Evolutionary conservation across 2,888 invertebrate genomes (phyloP).

Genomic region (Mesochorus sp.): DNA sequence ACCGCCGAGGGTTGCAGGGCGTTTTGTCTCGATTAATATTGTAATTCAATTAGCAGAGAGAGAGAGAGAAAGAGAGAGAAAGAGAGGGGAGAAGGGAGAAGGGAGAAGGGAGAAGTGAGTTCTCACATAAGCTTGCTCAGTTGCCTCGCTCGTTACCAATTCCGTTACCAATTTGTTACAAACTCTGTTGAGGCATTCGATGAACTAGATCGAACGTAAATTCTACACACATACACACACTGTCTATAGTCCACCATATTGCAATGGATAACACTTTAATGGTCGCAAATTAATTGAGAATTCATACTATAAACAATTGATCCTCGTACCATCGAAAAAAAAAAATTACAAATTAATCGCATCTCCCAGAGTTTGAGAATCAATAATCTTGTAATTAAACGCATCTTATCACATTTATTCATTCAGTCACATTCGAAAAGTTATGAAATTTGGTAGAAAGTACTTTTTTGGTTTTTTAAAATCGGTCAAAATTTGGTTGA

Average conservation of each 20-base stretch:
- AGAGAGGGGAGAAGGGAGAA: neutral
- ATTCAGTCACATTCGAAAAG: too few relatives aligned
- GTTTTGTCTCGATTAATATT: slow-evolving; percentile 67
- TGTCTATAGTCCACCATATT: slow-evolving; percentile 30
- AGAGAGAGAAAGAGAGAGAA: slow-evolving; percentile 49
- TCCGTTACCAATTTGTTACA: slow-evolving; percentile 23
- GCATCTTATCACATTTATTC: too few relatives aligned
- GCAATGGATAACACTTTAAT: slow-evolving; percentile 59
- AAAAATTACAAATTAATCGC: slow-evolving; percentile 5
- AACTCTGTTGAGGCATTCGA: slow-evolving; percentile 41
- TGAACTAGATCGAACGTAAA: slow-evolving; percentile 51
- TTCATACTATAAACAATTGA: slow-evolving; percentile 1
- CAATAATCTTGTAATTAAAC: too few relatives aligned
- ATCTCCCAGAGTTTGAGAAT: neutral
- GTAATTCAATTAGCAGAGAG: slow-evolving; percentile 65
- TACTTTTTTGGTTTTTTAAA: too few relatives aligned
- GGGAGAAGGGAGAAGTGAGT: slow-evolving; percentile 17
- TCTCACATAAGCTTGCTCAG: slow-evolving; percentile 47
- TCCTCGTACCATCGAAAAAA: neutral
- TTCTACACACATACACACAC: slow-evolving; percentile 7
- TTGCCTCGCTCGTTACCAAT: neutral
- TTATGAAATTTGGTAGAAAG: too few relatives aligned
- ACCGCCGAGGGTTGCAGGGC: slow-evolving; percentile 55
- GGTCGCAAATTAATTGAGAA: slow-evolving; percentile 29
- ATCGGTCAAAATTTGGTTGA: too few relatives aligned